Evolutionary conservation across 2,113 vertebrate genomes (phyloP).

Genomic region (Nicator chloris): DNA sequence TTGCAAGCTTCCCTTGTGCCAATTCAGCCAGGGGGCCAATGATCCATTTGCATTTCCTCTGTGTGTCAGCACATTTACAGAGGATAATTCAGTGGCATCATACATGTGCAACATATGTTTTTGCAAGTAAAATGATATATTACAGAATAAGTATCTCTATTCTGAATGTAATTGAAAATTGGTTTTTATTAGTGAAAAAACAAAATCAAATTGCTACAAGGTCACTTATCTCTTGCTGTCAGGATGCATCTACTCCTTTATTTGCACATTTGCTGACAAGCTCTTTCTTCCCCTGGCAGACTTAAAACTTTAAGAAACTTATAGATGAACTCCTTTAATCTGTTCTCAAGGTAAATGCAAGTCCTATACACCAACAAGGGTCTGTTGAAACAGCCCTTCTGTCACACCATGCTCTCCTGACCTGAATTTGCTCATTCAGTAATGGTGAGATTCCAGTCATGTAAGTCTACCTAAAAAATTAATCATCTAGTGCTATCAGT

Average conservation of each 20-base stretch:
- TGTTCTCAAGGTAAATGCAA: slow-evolving; percentile 8
- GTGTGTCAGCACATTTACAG: background rate
- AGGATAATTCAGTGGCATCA: background rate
- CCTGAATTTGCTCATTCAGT: background rate
- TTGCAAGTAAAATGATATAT: background rate
- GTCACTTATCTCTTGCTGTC: slow-evolving; percentile 3
- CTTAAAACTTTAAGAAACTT: slow-evolving; percentile 21
- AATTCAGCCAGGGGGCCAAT: rapidly evolving
- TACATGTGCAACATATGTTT: background rate
- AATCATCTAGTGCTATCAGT: background rate
- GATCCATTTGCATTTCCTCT: background rate
- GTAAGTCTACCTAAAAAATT: background rate
- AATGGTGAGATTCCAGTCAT: background rate
- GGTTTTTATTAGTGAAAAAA: background rate
- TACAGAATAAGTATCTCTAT: background rate
- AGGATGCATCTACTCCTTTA: background rate
- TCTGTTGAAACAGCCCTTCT: background rate
- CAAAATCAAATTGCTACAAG: background rate
- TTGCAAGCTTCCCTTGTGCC: background rate
- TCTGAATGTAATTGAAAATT: background rate
- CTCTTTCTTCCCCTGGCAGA: background rate
- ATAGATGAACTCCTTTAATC: background rate
- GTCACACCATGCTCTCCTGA: background rate
- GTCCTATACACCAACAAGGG: background rate
- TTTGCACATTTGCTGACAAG: background rate